Evolutionary conservation across 2,888 invertebrate genomes (phyloP), one percentile per base, ranked within the genome.

Genomic region (Dysmachus trigonus): DNA sequence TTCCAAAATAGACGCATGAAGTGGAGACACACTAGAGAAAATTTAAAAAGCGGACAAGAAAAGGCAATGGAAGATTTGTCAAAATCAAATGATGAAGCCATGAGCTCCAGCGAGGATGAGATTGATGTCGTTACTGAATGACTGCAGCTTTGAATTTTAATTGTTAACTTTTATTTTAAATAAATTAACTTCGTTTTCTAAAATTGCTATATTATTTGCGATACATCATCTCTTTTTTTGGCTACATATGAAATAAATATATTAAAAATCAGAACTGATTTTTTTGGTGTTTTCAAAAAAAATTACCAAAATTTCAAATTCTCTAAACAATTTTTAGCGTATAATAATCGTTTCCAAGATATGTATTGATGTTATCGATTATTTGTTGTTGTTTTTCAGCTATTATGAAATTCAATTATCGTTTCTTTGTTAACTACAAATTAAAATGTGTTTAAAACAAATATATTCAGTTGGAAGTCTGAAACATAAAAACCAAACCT

Each of bases 1-100:
- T 98, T 97, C 91, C 98, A 98, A 93, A 98, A 92, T 90, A 94
- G 97, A 0, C 94, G 97, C 86, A 97, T 97, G 97, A 97, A 97
- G 91, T 97, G 97, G 97, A 94, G 97, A 0, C 97, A 97, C 89
- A 95, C 95, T 38, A 95, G 95, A 88, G 95, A 96, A 89, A 94
- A 94, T 87, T 89, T 92, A 0, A 92, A 91, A 85, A 91, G 90
- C 82, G 91, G 91, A 0, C 91, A 92, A 35, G 92, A 92, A 77
- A 92, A 91, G 85, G 90, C 91, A 41, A 30, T 51, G 0, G 86
- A 87, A n/a, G 77, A 83, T 30, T 82, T 79, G 51, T 53, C 83
- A 8, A 85, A 84, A 15, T 86, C 87, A 13, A 84, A 87, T 8
- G 87, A 87, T 10, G 87, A 85, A n/a, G 41, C 76, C 22, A 84